Evolutionary conservation across 1,140 invertebrate genomes (phyloP).

Genomic region (Trichogramma pretiosum): DNA sequence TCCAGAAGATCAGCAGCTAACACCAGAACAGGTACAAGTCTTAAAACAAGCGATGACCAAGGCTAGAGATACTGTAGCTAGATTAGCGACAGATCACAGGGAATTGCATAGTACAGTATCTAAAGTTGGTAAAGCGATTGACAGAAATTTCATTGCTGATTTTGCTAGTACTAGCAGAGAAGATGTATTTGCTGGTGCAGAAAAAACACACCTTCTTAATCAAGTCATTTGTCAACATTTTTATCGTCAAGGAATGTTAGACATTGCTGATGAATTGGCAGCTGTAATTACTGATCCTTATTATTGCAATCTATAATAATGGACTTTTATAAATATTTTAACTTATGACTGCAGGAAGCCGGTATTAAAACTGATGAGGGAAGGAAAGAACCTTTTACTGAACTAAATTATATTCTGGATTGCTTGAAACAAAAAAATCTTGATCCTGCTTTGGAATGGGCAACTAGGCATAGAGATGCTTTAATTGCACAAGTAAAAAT

Average conservation of each 20-base stretch:
- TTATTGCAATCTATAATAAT: not conserved
- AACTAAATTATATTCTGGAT: constrained; percentile 77
- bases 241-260: constrained; percentile 83
- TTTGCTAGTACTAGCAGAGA: constrained; percentile 82
- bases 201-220: constrained; percentile 76
- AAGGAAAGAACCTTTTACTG: constrained; percentile 73
- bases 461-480: constrained; percentile 53
- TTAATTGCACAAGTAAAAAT: constrained; percentile 49
- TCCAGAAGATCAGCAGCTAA: constrained; percentile 54
- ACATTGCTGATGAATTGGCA: constrained; percentile 77
- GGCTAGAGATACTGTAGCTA: constrained; percentile 64
- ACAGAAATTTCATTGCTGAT: constrained; percentile 87
- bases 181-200: constrained; percentile 70
- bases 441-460: constrained; percentile 74
- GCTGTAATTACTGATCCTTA: constrained; percentile 36
- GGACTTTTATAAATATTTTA: constrained; percentile 3
- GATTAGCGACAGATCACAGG: constrained; percentile 69
- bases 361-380: constrained; percentile 59
- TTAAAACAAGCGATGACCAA: constrained; percentile 61
- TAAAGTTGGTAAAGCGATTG: constrained; percentile 93
- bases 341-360: constrained; percentile 55
- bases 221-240: constrained; percentile 96
- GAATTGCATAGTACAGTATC: constrained; percentile 84
- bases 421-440: constrained; percentile 70
- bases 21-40: constrained; percentile 56